Conservation (phyloP, 2,797 vertebrate genomes). For the Poeciliopsis paucimaculata region DNA sequence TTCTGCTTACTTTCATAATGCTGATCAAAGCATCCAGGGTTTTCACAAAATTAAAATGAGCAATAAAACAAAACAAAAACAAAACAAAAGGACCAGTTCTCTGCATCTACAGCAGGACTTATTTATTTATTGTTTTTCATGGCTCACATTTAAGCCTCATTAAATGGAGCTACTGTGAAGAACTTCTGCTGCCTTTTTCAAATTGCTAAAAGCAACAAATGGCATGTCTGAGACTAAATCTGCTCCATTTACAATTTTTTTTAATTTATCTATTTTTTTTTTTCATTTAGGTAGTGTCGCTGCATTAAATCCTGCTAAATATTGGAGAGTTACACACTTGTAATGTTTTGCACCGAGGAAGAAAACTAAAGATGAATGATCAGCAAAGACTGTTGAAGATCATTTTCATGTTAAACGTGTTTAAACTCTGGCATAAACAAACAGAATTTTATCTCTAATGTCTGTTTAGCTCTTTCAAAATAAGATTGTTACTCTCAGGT, state of each 20-base stretch:
- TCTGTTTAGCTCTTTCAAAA: slow-evolving; percentile 15
- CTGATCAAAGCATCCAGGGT: slow-evolving; percentile 56
- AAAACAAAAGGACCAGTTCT: slow-evolving; percentile 3
- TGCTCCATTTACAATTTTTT: slow-evolving; percentile 35
- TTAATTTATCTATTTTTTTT: not conserved
- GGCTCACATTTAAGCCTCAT: slow-evolving; percentile 55
- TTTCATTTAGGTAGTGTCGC: not conserved
- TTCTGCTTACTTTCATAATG: slow-evolving; percentile 42
- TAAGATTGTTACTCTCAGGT: not conserved
- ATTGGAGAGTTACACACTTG: slow-evolving; percentile 35
- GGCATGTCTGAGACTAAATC: slow-evolving; percentile 43
- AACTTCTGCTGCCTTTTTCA: slow-evolving; percentile 34
- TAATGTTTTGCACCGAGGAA: slow-evolving; percentile 34
- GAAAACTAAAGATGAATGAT: slow-evolving; percentile 9
- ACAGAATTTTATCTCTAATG: slow-evolving; percentile 7
- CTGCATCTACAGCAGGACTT: slow-evolving; percentile 35
- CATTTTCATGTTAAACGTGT: slow-evolving; percentile 28
- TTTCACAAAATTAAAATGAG: slow-evolving; percentile 50
- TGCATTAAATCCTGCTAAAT: slow-evolving; percentile 10
- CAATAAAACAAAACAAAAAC: slow-evolving; percentile 2
- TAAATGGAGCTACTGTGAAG: slow-evolving; percentile 37
- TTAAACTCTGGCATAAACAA: not conserved
- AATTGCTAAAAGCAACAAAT: slow-evolving; percentile 34
- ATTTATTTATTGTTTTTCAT: slow-evolving; percentile 55
- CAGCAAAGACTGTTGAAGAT: slow-evolving; percentile 8